phyloP scores from a whole-genome alignment of 2,888 invertebrate species.

The Thecophora atra region DNA sequence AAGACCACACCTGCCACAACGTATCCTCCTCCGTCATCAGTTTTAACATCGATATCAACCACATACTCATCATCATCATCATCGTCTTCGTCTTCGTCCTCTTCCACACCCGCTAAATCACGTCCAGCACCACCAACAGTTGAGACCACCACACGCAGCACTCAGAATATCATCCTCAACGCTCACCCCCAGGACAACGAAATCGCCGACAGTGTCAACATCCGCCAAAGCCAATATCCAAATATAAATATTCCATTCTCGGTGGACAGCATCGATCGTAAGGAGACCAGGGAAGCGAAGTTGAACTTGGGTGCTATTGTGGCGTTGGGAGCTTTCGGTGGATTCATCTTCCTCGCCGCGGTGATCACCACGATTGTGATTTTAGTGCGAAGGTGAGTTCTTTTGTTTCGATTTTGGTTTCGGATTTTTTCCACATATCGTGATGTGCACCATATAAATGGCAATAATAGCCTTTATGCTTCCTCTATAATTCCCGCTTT shows the following conservation, averaged over 20 bases:
- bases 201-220: constrained; percentile 68
- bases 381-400: constrained; percentile 81
- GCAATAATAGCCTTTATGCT: neutral
- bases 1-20: constrained; percentile 61
- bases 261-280: constrained; percentile 69
- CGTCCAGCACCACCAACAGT: constrained; percentile 46
- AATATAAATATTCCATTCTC: constrained; percentile 75
- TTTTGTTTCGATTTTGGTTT: constrained; percentile 15
- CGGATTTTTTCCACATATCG: constrained; percentile 6
- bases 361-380: constrained; percentile 90
- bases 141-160: constrained; percentile 58
- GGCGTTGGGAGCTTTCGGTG: constrained; percentile 90
- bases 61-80: constrained; percentile 32
- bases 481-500: neutral
- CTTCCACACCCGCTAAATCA: constrained; percentile 49
- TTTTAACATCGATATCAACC: constrained; percentile 45
- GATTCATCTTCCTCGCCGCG: constrained; percentile 87
- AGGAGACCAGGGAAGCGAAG: constrained; percentile 70
- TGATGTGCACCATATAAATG: constrained; percentile 17
- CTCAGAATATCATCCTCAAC: constrained; percentile 70
- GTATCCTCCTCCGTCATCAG: constrained; percentile 66
- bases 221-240: constrained; percentile 73
- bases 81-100: constrained; percentile 42
- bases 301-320: constrained; percentile 88
- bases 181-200: constrained; percentile 86